phyloP scores from a whole-genome alignment of 1,140 invertebrate species.

The Semibalanus balanoides region DNA sequence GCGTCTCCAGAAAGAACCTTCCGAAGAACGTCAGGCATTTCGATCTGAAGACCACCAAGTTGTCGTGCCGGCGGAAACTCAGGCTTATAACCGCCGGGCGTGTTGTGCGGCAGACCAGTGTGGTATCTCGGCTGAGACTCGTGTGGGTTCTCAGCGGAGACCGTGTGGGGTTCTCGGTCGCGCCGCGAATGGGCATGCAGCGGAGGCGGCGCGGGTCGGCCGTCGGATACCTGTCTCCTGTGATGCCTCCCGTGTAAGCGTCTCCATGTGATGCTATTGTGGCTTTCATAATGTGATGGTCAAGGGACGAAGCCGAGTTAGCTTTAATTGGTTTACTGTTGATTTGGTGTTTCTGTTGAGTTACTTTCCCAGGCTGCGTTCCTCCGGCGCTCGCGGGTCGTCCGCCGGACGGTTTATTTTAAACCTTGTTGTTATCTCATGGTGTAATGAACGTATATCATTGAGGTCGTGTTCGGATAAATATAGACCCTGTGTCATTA shows the following conservation, averaged over 20 bases:
- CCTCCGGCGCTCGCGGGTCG: neutral
- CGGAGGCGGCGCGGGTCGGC: too few species aligned
- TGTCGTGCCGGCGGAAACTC: too few species aligned
- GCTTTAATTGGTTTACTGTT: neutral
- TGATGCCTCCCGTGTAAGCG: neutral
- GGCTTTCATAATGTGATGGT: constrained; percentile 1
- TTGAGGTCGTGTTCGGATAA: neutral
- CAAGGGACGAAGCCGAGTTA: neutral
- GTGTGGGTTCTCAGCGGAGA: neutral
- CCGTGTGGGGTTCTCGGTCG: neutral
- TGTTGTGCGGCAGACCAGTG: too few species aligned
- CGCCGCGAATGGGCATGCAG: neutral
- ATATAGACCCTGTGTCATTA: neutral
- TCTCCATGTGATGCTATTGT: neutral
- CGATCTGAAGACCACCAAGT: too few species aligned
- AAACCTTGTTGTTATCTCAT: neutral
- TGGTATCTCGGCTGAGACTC: neutral
- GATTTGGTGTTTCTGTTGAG: neutral
- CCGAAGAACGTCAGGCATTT: too few species aligned
- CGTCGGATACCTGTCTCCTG: neutral
- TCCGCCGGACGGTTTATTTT: neutral
- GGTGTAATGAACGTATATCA: constrained; percentile 2
- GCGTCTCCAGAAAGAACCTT: too few species aligned
- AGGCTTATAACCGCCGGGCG: too few species aligned
- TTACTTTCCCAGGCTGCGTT: neutral